These are phyloP conservation scores for Grantiella picta DNA, from an alignment of 2,113 vertebrate species.

Conservation along the genomic window DNA sequence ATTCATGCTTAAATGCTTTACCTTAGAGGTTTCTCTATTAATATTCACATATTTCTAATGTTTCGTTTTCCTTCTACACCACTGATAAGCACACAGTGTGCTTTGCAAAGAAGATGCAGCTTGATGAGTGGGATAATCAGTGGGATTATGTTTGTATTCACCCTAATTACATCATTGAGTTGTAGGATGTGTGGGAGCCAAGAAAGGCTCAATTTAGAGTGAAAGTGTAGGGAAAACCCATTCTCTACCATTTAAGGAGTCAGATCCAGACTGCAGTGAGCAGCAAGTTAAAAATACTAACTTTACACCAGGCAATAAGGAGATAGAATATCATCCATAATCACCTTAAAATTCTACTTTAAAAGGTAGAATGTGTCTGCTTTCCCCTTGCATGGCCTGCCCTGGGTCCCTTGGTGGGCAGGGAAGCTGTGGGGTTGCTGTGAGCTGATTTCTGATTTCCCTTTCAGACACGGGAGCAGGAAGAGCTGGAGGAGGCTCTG, in stretches of 20 bases:
- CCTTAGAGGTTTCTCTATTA: neutral
- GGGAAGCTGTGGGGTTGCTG: neutral
- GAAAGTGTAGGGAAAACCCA: neutral
- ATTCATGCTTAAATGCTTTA: neutral
- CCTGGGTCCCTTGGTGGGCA: neutral
- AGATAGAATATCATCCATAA: neutral
- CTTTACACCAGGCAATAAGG: neutral
- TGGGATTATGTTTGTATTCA: neutral
- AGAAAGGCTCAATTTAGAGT: neutral
- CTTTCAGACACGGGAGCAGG: slow-evolving; percentile 90
- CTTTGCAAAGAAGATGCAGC: neutral
- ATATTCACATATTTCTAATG: neutral
- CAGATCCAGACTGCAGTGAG: neutral
- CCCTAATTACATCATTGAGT: neutral
- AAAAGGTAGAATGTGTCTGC: neutral
- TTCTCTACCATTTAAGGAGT: neutral
- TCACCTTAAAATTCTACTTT: neutral
- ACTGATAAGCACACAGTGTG: neutral
- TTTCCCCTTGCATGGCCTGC: neutral
- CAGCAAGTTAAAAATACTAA: neutral
- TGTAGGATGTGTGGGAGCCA: neutral
- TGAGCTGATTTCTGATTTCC: neutral
- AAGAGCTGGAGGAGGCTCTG: slow-evolving; percentile 93
- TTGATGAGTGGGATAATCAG: neutral
- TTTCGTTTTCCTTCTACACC: neutral